Evolutionary conservation across 2,888 invertebrate genomes (phyloP).

Genomic region (Galeopsomyia nigrocyanea): DNA sequence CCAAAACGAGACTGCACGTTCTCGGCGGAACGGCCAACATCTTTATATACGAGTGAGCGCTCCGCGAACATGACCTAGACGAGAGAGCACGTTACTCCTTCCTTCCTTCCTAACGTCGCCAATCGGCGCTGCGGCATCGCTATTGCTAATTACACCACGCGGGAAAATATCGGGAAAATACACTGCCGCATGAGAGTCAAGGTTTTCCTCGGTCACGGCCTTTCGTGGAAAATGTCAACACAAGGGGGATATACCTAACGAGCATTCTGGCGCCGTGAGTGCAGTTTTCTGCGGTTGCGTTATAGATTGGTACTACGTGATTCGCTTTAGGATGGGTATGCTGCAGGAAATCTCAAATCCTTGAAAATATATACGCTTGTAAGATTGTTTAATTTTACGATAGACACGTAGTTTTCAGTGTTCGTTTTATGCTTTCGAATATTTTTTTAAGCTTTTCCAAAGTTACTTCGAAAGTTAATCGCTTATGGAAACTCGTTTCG

Average conservation of each 20-base stretch:
- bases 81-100: background rate
- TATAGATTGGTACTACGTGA: background rate
- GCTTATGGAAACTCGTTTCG: no score
- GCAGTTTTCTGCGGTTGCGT: background rate
- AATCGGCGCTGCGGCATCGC: background rate
- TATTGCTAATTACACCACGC: no score
- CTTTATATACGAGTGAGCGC: conserved; percentile 63
- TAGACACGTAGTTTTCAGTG: no score
- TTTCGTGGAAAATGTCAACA: conserved; percentile 7
- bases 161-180: no score
- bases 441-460: no score
- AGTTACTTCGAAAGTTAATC: no score
- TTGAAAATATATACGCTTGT: no score
- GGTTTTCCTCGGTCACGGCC: conserved; percentile 9
- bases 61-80: conserved; percentile 55
- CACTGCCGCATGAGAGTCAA: no score
- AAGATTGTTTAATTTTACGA: no score
- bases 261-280: background rate
- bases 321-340: no score
- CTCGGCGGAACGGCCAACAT: conserved; percentile 57
- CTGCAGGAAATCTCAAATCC: no score
- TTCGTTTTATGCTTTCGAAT: no score
- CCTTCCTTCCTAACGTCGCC: conserved; percentile 12
- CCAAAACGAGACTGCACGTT: conserved; percentile 60
- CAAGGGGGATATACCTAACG: conserved; percentile 10